phyloP scores from a whole-genome alignment of 1,140 invertebrate species.

The Eciton burchellii region DNA sequence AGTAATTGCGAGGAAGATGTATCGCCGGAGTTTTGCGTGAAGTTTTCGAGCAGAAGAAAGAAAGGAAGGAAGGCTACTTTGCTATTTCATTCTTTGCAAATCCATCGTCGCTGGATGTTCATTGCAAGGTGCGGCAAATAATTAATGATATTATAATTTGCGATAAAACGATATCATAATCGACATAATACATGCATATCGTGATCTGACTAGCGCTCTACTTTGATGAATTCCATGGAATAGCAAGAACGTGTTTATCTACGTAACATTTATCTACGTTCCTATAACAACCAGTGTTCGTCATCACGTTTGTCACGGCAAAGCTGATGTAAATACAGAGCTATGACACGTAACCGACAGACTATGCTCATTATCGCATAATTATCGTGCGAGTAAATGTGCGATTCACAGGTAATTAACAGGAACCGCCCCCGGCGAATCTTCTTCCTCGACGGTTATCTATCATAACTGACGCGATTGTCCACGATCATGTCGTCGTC shows the following conservation, averaged over 20 bases:
- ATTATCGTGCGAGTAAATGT: slow-evolving; percentile 27
- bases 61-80: neutral
- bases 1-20: neutral
- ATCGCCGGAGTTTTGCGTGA: neutral
- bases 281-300: neutral
- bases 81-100: neutral
- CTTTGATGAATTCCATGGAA: neutral
- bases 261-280: no score
- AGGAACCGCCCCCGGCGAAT: neutral
- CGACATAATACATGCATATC: neutral
- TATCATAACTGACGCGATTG: slow-evolving; percentile 3
- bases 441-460: neutral
- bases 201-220: neutral
- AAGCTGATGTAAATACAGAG: neutral
- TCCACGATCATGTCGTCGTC: neutral
- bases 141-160: no score
- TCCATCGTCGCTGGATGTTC: neutral
- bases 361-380: slow-evolving; percentile 15
- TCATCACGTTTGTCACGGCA: neutral
- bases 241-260: neutral
- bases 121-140: neutral
- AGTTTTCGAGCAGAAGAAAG: neutral
- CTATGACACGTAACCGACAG: neutral
- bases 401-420: slow-evolving; percentile 1
- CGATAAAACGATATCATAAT: no score